Conservation (phyloP, 2,113 vertebrate genomes). For the Solea solea region DNA sequence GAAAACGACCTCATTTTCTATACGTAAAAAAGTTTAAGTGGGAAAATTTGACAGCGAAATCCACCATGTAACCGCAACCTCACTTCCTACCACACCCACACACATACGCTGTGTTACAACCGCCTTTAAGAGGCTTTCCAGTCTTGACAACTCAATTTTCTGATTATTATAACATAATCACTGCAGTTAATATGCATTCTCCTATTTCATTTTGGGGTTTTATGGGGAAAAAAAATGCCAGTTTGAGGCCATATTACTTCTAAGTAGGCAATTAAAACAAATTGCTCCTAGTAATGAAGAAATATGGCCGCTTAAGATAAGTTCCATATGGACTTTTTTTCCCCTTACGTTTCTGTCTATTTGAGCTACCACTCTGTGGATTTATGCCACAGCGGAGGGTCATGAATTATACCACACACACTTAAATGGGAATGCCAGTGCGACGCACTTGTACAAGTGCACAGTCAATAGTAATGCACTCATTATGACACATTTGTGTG, state of each 20-base stretch:
- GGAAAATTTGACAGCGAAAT: not conserved
- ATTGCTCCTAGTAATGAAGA: constrained; percentile 67
- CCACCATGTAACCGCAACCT: not conserved
- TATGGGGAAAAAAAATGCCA: constrained; percentile 40
- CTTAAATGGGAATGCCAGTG: constrained; percentile 41
- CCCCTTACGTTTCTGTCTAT: constrained; percentile 40
- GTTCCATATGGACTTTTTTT: constrained; percentile 69
- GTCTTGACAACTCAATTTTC: constrained; percentile 64
- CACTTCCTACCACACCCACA: not conserved
- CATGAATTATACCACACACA: constrained; percentile 32
- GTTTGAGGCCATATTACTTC: constrained; percentile 65
- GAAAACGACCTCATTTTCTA: not conserved
- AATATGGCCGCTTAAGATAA: constrained; percentile 68
- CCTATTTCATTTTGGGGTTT: constrained; percentile 67
- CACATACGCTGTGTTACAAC: constrained; percentile 26
- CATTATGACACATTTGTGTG: not conserved
- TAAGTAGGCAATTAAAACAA: constrained; percentile 77
- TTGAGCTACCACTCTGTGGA: constrained; percentile 35
- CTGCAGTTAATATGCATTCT: constrained; percentile 67
- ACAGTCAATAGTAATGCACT: not conserved
- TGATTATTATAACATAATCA: constrained; percentile 68
- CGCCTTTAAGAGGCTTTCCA: constrained; percentile 50
- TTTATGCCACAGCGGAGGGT: constrained; percentile 31
- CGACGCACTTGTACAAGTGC: not conserved
- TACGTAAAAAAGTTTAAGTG: not conserved